Percentiles rank a stretch among this genome's conserved stretches.
Conservation (phyloP, 2,888 invertebrate genomes). For the Luffia ferchaultella region DNA sequence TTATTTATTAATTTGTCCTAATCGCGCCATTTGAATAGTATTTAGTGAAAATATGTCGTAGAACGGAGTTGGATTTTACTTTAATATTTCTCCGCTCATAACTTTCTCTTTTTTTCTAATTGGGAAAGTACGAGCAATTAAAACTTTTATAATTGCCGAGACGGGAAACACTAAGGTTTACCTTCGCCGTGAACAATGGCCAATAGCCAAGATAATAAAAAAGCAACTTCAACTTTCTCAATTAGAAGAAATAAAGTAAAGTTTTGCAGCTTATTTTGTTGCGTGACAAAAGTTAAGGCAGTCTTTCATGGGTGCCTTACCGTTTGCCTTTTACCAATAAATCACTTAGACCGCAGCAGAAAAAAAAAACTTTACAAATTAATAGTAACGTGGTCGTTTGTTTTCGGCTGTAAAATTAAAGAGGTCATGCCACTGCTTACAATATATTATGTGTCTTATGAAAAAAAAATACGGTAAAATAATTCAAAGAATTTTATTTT, state of each 20-base stretch:
- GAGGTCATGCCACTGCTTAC: no score
- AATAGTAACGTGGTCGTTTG: no score
- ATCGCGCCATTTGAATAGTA: neutral
- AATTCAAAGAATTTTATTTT: no score
- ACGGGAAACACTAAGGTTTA: constrained; percentile 52
- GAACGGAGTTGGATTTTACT: constrained; percentile 7
- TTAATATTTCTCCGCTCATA: constrained; percentile 39
- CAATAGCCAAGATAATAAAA: constrained; percentile 52
- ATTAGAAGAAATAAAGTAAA: constrained; percentile 28
- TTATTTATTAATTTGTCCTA: neutral
- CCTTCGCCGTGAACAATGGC: constrained; percentile 52
- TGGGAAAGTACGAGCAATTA: constrained; percentile 62
- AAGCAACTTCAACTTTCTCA: constrained; percentile 52
- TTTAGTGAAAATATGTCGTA: neutral
- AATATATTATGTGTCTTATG: no score
- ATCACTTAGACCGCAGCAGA: neutral
- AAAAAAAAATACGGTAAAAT: no score
- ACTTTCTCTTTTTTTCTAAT: constrained; percentile 59
- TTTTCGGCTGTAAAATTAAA: no score
- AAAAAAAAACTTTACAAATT: no score
- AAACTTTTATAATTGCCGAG: constrained; percentile 63
- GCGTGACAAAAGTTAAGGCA: neutral
- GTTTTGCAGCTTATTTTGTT: neutral
- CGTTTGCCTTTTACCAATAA: neutral
- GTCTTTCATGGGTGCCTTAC: neutral